Evolutionary conservation across 2,888 invertebrate species (phyloP), one percentile per base, ranked within the genome.

Genomic region (Zygothrica quintamaculata): DNA sequence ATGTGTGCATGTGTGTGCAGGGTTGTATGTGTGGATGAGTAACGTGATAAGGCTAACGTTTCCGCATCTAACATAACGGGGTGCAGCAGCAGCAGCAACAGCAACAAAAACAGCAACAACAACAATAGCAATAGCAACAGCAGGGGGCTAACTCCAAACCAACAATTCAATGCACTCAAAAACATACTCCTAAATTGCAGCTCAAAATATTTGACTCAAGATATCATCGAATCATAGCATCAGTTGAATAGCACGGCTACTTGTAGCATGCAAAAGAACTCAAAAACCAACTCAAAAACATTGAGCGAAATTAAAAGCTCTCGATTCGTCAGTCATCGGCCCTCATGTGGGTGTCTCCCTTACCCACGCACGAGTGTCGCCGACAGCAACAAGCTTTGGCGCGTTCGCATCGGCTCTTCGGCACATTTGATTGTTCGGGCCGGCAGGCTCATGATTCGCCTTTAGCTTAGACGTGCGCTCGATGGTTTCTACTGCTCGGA

Each of bases 381-480:
- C 46, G 50, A 47, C 33, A 33, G 58, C 67, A 67, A 56, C 71
- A 67, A 55, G 67, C 64, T 44, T 43, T n/a, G 18, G 50, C 25
- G 61, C n/a, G 9, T 1, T 29, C 29, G 29, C 29, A 26, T 29
- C 59, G 70, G 72, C 65, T 60, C 18, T 11, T 44, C 46, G 43
- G 36, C 66, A 22, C n/a, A 5, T 5, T 22, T 22, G 18, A 5
- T 5, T 22, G 18, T 55, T 81, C 82, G 81, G 60, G 55, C 61
- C 67, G 71, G 59, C 65, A 60, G 65, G 61, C 78, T 74, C 81
- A 65, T 79, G 79, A 81, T 79, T 81, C 79, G 79, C 69, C 70
- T 79, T 74, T 65, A 46, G 61, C 46, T 61, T 36, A 33, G 16
- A 39, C 34, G 44, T 44, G 31, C 61, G 39, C 34, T 67, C 42